Conservation (phyloP, 2,797 vertebrate species). For the Phataginus tricuspis region DNA sequence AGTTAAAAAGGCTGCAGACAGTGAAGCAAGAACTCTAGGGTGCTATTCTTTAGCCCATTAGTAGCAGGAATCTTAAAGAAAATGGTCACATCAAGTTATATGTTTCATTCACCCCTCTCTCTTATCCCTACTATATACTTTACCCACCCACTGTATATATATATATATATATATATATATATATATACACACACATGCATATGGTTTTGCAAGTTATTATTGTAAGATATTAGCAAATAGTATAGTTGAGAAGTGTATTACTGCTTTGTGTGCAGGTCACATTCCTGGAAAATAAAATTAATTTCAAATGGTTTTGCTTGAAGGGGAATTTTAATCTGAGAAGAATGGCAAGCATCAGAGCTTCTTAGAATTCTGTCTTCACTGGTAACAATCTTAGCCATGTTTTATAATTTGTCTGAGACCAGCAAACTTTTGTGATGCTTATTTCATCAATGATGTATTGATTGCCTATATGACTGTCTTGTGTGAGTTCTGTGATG, state of each 20-base stretch:
- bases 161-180: no score
- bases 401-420: not conserved
- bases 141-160: not conserved
- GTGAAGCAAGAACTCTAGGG: not conserved
- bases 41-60: conserved; percentile 8
- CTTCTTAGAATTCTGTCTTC: not conserved
- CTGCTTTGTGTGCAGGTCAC: conserved; percentile 4
- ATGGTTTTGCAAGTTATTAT: not conserved
- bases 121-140: not conserved
- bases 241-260: not conserved
- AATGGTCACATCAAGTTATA: not conserved
- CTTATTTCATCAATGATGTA: not conserved
- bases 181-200: not conserved
- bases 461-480: not conserved
- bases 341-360: not conserved
- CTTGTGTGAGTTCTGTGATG: not conserved
- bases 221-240: not conserved
- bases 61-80: not conserved
- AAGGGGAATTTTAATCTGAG: conserved; percentile 53
- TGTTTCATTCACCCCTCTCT: not conserved
- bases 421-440: not conserved
- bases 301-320: conserved; percentile 58
- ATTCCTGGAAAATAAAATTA: conserved; percentile 43
- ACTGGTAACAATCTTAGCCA: not conserved
- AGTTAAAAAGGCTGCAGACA: conserved; percentile 36